Evolutionary conservation across 2,797 vertebrate genomes (phyloP).

Genomic region (Euthynnus affinis): DNA sequence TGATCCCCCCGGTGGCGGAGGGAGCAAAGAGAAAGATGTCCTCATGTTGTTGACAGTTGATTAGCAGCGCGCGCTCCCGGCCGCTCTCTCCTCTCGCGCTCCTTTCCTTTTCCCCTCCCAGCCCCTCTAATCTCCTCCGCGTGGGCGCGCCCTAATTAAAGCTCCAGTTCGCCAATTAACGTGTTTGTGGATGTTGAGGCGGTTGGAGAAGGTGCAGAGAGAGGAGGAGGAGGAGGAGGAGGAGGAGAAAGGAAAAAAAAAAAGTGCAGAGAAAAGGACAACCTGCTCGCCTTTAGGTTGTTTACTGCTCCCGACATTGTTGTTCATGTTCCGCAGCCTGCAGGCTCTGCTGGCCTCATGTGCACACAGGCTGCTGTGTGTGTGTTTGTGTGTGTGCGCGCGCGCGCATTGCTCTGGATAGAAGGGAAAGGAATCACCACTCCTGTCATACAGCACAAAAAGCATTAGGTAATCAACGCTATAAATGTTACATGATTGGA

Average conservation of each 20-base stretch:
- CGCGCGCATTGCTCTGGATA: neutral
- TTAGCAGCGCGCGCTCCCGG: conserved; percentile 89
- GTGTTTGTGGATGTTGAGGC: conserved; percentile 94
- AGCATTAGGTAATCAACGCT: too few relatives aligned
- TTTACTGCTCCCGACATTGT: conserved; percentile 80
- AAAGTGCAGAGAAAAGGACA: conserved; percentile 96
- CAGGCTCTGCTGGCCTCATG: conserved; percentile 17
- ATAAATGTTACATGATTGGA: neutral
- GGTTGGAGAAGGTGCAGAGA: conserved; percentile 86
- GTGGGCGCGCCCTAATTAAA: conserved; percentile 94
- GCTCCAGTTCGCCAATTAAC: conserved; percentile 95
- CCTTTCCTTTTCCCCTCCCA: conserved; percentile 42
- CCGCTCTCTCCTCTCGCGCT: conserved; percentile 87
- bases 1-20: conserved; percentile 92
- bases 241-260: neutral
- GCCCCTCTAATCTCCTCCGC: conserved; percentile 88
- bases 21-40: conserved; percentile 84
- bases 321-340: conserved; percentile 27
- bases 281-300: conserved; percentile 90
- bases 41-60: conserved; percentile 97
- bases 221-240: neutral
- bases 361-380: neutral
- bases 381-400: conserved; percentile 2
- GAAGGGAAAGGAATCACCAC: too few relatives aligned
- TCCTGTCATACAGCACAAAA: neutral